Conservation (phyloP, 23 tunicate species). For the Trididemnum nubilum region DNA sequence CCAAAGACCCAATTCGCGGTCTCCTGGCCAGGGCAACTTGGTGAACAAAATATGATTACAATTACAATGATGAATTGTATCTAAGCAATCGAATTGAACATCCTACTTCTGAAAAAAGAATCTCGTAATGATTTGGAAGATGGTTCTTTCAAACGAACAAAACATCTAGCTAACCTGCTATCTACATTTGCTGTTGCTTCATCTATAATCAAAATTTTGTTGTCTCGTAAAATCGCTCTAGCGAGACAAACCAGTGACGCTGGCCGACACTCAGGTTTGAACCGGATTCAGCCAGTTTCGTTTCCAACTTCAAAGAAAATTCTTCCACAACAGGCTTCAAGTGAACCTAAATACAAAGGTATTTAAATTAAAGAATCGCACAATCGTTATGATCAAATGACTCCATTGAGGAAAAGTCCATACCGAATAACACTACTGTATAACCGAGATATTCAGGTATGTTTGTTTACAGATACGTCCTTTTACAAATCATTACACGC, state of each 20-base stretch:
- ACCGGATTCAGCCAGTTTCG: conserved; percentile 72
- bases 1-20: too few species aligned
- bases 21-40: too few species aligned
- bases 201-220: conserved; percentile 83
- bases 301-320: conserved; percentile 58
- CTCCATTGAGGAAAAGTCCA: not conserved
- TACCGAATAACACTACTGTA: not conserved
- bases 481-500: too few species aligned
- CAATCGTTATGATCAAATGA: too few species aligned
- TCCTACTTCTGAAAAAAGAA: too few species aligned
- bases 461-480: too few species aligned
- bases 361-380: not conserved
- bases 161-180: conserved; percentile 59
- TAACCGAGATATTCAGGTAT: too few species aligned
- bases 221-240: conserved; percentile 77
- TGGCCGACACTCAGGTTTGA: conserved; percentile 93
- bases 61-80: too few species aligned
- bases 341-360: conserved; percentile 48
- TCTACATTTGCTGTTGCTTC: conserved; percentile 99
- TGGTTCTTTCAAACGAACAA: too few species aligned
- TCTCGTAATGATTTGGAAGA: too few species aligned
- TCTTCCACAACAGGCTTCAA: conserved; percentile 58
- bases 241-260: conserved; percentile 98
- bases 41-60: too few species aligned
- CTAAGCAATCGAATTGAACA: too few species aligned